Conservation (phyloP, 2,797 vertebrate genomes). For the Kryptopterus vitreolus region DNA sequence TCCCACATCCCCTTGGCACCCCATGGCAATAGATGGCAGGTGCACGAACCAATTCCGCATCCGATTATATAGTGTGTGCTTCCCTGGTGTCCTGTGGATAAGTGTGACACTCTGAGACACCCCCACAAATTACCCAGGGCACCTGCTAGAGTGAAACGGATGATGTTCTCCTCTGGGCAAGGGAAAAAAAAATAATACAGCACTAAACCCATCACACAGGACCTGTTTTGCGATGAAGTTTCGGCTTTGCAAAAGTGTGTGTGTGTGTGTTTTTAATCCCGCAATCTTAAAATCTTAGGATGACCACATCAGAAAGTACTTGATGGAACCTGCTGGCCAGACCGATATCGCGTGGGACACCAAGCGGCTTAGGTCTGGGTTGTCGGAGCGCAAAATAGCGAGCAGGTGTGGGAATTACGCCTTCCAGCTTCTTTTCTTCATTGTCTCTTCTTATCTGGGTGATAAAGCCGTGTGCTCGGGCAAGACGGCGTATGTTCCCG, state of each 20-base stretch:
- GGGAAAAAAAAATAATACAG: background rate
- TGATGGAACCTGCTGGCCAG: constrained; percentile 5
- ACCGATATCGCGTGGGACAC: constrained; percentile 8
- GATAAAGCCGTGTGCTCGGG: constrained; percentile 21
- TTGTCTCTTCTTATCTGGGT: constrained; percentile 20
- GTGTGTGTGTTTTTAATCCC: background rate
- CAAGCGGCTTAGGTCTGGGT: constrained; percentile 13
- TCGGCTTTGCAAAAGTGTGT: background rate
- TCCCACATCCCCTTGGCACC: background rate
- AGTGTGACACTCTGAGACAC: constrained; percentile 55
- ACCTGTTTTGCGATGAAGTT: background rate
- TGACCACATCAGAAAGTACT: constrained; percentile 34
- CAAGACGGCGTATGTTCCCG: background rate
- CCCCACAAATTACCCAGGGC: constrained; percentile 59
- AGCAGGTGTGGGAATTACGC: background rate
- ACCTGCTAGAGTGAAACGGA: constrained; percentile 45
- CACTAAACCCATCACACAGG: constrained; percentile 40
- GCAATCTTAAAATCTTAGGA: constrained; percentile 36
- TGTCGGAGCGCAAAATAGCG: background rate
- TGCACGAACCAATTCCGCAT: background rate
- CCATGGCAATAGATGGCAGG: constrained; percentile 37
- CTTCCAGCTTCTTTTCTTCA: background rate
- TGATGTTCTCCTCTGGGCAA: constrained; percentile 22
- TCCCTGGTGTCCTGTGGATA: constrained; percentile 53
- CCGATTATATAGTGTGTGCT: constrained; percentile 11